Evolutionary conservation across 2,888 invertebrate species (phyloP).

Genomic region (Zelleria hepariella): DNA sequence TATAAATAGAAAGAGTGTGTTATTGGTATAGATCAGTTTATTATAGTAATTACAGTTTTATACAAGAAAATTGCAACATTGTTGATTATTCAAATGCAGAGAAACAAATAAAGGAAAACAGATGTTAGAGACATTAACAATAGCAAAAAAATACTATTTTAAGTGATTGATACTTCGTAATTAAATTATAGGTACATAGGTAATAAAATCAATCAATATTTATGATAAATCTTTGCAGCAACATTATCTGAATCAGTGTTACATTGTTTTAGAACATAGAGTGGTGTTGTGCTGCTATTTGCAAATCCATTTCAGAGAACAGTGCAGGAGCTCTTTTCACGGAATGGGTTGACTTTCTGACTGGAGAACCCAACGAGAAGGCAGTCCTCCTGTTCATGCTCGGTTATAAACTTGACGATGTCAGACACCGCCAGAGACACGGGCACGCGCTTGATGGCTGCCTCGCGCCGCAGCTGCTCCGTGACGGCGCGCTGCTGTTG

Average conservation of each 20-base stretch:
- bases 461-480: slow-evolving; percentile 93
- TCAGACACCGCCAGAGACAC: slow-evolving; percentile 93
- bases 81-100: too few species aligned
- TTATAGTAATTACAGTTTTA: neutral
- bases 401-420: slow-evolving; percentile 90
- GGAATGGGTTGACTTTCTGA: slow-evolving; percentile 95
- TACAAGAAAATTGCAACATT: too few species aligned
- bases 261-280: too few species aligned
- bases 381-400: slow-evolving; percentile 94
- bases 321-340: slow-evolving; percentile 92
- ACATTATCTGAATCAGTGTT: neutral
- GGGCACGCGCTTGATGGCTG: slow-evolving; percentile 87
- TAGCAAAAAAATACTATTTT: too few species aligned
- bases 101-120: too few species aligned
- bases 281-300: neutral
- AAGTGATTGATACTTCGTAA: too few species aligned
- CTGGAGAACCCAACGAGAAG: slow-evolving; percentile 93
- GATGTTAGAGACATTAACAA: too few species aligned
- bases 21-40: neutral
- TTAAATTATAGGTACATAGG: too few species aligned
- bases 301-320: slow-evolving; percentile 75
- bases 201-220: too few species aligned
- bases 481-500: slow-evolving; percentile 95
- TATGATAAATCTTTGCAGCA: neutral
- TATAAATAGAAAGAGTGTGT: neutral